phyloP scores from a whole-genome alignment of 1,140 invertebrate genomes.

The Lucilia sericata region DNA sequence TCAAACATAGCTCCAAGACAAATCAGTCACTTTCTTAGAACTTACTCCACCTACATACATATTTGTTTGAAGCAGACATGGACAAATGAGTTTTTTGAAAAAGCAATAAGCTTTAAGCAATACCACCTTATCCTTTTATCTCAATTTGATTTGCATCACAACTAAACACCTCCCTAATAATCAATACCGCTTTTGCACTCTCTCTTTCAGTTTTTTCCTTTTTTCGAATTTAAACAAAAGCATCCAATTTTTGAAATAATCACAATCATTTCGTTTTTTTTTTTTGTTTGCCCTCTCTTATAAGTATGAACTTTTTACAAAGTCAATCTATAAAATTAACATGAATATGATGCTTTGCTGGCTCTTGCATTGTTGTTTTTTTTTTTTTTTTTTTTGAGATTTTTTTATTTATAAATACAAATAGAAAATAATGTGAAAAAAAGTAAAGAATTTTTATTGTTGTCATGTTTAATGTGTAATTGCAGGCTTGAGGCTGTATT shows the following conservation, averaged over 20 bases:
- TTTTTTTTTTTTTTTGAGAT: no score
- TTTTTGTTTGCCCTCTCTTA: neutral
- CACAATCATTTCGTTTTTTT: neutral
- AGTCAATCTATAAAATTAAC: conserved; percentile 27
- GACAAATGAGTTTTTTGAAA: no score
- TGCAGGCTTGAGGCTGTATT: conserved; percentile 35
- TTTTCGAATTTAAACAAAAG: conserved; percentile 10
- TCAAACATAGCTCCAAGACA: no score
- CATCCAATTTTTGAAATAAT: conserved; percentile 14
- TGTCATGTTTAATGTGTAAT: conserved; percentile 36
- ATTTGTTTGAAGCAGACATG: no score
- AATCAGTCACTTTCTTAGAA: no score
- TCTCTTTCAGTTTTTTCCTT: neutral
- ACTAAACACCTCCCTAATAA: neutral
- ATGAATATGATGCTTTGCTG: neutral
- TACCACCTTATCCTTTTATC: no score
- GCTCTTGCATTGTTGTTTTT: neutral
- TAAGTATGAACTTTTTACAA: conserved; percentile 10
- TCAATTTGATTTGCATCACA: no score
- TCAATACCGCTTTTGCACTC: neutral
- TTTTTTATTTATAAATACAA: neutral
- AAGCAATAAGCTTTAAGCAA: no score
- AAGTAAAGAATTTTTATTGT: neutral
- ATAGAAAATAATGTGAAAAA: neutral
- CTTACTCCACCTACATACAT: no score